Evolutionary conservation across 1,140 invertebrate genomes (phyloP).

Genomic region (Pinna nobilis): DNA sequence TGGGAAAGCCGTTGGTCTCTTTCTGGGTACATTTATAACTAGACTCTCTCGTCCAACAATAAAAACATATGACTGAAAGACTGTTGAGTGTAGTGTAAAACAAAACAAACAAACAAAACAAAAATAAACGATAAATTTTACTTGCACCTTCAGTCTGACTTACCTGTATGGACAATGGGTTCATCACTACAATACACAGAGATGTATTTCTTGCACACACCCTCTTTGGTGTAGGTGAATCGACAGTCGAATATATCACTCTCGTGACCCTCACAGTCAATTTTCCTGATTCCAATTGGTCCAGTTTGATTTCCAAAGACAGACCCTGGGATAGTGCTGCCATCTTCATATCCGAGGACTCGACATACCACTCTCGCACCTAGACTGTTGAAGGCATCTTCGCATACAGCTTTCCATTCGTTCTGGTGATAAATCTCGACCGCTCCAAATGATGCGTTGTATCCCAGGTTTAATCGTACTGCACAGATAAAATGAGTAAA

Average conservation of each 20-base stretch:
- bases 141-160: no score
- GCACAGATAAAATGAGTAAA: conserved; percentile 16
- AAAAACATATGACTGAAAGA: no score
- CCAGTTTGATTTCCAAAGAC: conserved; percentile 51
- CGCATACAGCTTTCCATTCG: conserved; percentile 61
- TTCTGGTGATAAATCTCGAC: conserved; percentile 56
- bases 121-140: no score
- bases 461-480: conserved; percentile 58
- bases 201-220: conserved; percentile 48
- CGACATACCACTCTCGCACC: conserved; percentile 54
- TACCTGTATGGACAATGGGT: conserved; percentile 51
- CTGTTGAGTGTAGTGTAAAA: no score
- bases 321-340: conserved; percentile 45
- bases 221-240: conserved; percentile 31
- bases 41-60: no score
- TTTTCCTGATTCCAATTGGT: conserved; percentile 40
- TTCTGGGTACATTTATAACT: no score
- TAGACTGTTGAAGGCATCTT: conserved; percentile 47
- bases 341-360: conserved; percentile 36
- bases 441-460: conserved; percentile 51
- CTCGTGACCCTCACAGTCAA: conserved; percentile 54
- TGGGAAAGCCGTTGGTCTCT: no score
- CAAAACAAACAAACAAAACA: no score
- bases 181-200: conserved; percentile 59
- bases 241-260: conserved; percentile 48